Conservation (phyloP, 2,888 invertebrate species). For the Morpho helenor region DNA sequence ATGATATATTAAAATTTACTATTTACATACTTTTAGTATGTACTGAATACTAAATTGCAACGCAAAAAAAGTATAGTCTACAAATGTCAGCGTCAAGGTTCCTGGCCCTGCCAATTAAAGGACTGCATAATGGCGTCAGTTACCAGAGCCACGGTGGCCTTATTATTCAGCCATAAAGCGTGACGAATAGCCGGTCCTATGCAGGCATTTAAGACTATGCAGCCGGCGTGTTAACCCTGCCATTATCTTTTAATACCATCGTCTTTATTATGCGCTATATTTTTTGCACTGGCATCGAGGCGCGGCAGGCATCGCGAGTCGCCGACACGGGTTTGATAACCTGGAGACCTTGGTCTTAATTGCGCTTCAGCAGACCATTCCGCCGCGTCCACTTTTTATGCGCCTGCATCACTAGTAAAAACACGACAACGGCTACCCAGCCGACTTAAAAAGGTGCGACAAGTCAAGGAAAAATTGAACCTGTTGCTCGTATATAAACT, state of each 20-base stretch:
- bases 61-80: not conserved
- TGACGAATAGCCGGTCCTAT: conserved; percentile 39
- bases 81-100: conserved; percentile 12
- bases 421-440: conserved; percentile 64
- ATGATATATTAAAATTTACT: not conserved
- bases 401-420: conserved; percentile 77
- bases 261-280: conserved; percentile 72
- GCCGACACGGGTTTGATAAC: conserved; percentile 77
- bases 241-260: conserved; percentile 77
- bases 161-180: conserved; percentile 35
- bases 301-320: conserved; percentile 62
- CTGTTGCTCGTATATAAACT: conserved; percentile 46
- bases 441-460: conserved; percentile 56
- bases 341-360: conserved; percentile 79
- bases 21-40: too few species aligned
- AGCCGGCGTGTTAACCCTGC: conserved; percentile 62
- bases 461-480: conserved; percentile 49
- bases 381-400: conserved; percentile 75
- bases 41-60: too few species aligned
- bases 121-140: conserved; percentile 21
- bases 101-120: conserved; percentile 22
- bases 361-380: conserved; percentile 76
- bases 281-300: conserved; percentile 70
- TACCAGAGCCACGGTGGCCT: conserved; percentile 20
- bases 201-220: conserved; percentile 50